Evolutionary conservation across 2,797 vertebrate species (phyloP), one percentile per base, ranked within the genome.

Genomic region (Petrocephalus schoutedeni): DNA sequence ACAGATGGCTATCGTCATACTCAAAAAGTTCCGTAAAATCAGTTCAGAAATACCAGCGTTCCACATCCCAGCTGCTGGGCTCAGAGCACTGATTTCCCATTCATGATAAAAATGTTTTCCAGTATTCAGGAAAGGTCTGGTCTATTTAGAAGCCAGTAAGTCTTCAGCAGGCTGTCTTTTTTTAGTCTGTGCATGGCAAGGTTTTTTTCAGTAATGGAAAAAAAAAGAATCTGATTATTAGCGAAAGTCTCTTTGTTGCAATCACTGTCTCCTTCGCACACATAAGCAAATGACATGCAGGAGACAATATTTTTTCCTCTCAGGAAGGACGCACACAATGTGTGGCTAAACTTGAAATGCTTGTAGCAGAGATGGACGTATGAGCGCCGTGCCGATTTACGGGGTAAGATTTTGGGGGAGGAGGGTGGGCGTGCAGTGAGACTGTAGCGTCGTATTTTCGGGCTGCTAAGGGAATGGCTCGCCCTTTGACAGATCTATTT

Each of bases 401-500:
- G 28, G 61, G 5, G 0, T 67, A 67, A 67, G 4, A n/a, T 51
- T 28, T 45, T 0, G 74, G 5, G 12, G 54, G 49, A 23, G 64
- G 23, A 0, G 23, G 57, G 19, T 2, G 3, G 4, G 67, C 9
- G 3, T 58, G 57, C 19, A 19, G 16, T 77, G 71, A 83, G 53
- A 53, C 9, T 8, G 45, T 53, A 54, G 41, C 3, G 61, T 67
- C 14, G 41, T 23, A 83, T 51, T 83, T 83, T 54, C 2, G n/a
- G 49, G 23, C 51, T 41, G 19, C 23, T 54, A 14, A 58, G 12
- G 56, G 54, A 86, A 58, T 58, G 19, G 80, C 21, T 2, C 41
- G 8, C 80, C 80, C 80, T 83, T 59, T 59, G 16, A 54, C 54
- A 59, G 28, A 56, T 80, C 88, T 85, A 88, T 89, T 89, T 80